Conservation (phyloP, 1,140 invertebrate genomes). For the Brachionus asplanchnoidis region DNA sequence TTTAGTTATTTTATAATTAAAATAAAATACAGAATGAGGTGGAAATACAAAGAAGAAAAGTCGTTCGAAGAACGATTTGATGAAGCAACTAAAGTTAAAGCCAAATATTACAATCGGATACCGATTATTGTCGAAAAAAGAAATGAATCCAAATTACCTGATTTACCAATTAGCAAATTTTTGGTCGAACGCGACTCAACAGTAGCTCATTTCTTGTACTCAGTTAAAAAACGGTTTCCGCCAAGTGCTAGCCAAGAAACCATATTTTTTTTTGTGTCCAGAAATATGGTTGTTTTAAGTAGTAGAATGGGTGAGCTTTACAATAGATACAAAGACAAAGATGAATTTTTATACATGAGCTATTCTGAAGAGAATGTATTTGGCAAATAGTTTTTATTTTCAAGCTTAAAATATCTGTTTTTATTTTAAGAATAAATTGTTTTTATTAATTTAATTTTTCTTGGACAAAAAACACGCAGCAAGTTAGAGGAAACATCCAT, state of each 20-base stretch:
- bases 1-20: background rate
- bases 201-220: conserved; percentile 98
- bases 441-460: too few relatives aligned
- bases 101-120: conserved; percentile 96
- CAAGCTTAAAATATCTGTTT: too few relatives aligned
- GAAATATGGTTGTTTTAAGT: background rate
- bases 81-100: conserved; percentile 95
- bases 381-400: background rate
- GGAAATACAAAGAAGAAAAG: conserved; percentile 98
- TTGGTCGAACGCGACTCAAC: conserved; percentile 96
- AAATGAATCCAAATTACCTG: conserved; percentile 91
- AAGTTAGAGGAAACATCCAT: too few relatives aligned
- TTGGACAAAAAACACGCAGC: too few relatives aligned
- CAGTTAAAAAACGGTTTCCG: conserved; percentile 77
- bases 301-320: background rate
- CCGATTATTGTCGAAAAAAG: conserved; percentile 98
- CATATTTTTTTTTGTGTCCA: conserved; percentile 26
- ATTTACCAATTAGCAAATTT: conserved; percentile 99
- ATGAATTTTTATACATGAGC: conserved; percentile 33
- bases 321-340: conserved; percentile 25
- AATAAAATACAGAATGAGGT: conserved; percentile 73
- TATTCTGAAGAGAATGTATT: conserved; percentile 38
- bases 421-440: too few relatives aligned
- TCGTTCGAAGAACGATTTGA: conserved; percentile 94
- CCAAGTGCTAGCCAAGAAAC: background rate